Base-by-base conservation (phyloP, 2,113 vertebrate genomes). In the Rhynchomys soricoides region DNA sequence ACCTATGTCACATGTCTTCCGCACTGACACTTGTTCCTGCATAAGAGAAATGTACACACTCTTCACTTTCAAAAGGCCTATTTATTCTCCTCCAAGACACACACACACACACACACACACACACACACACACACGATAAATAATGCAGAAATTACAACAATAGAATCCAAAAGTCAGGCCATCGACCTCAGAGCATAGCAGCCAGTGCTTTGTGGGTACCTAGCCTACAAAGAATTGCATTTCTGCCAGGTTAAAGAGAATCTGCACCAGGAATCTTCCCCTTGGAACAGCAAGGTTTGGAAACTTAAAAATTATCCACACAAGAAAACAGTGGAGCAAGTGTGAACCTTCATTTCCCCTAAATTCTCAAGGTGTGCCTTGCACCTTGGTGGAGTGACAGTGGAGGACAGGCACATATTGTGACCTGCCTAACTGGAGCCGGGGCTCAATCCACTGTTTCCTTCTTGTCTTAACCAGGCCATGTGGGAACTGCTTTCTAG, bases 21-120 rank as follows among this genome's bases (percentile, higher is more conserved):
- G 37, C 8, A 59, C 94, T 40, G 55, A 95, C 89, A 91, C 50
- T 48, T 24, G 93, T 87, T 94, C 89, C 87, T 45, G 90, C 77
- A 34, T 26, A 81, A 95, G 64, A 90, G 45, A 90, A 96, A 62
- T 57, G 59, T 92, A 87, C 43, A 89, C 34, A 87, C 75, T 89
- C 95, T 78, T 83, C 83, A 24, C 79, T 97, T 83, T 70, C 29
- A 43, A 68, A 77, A 26, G 78, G 29, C 77, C 85, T 81, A 24
- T 77, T 79, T 52, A 43, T 50, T 52, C 37, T 55, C 62, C 91
- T 74, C 62, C 34, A 89, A 85, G 34, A 91, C 93, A 78, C 22
- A 26, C 24, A 62, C 59, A 62, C 59, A 64, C 62, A 64, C 62
- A 64, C 62, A 64, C 62, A 64, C 62, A 26, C 24, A 29, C 24